phyloP scores from a whole-genome alignment of 2,113 vertebrate genomes.

The Mormyrus lacerda region DNA sequence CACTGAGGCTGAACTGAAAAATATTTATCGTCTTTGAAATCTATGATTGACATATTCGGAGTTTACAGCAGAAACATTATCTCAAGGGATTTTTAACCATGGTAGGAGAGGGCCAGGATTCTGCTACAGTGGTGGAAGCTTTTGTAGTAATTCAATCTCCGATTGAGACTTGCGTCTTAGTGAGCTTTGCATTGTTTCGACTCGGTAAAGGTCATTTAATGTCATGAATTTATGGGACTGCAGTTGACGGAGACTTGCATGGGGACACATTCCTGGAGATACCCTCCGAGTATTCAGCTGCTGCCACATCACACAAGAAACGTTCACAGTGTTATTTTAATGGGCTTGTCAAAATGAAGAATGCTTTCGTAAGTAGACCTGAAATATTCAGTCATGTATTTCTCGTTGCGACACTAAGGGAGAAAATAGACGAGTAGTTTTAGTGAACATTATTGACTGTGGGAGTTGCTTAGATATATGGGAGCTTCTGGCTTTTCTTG shows the following conservation, averaged over 20 bases:
- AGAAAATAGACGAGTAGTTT: background rate
- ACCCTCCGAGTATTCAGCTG: slow-evolving; percentile 18
- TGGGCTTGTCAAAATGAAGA: slow-evolving; percentile 17
- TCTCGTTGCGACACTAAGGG: background rate
- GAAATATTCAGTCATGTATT: background rate
- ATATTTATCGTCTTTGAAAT: background rate
- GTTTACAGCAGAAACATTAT: slow-evolving; percentile 3
- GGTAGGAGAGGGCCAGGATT: slow-evolving; percentile 19
- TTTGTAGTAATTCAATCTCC: slow-evolving; percentile 30
- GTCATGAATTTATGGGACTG: slow-evolving; percentile 34
- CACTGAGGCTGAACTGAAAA: background rate
- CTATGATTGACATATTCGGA: background rate
- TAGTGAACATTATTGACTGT: background rate
- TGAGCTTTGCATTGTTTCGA: slow-evolving; percentile 20
- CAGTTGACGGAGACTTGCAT: slow-evolving; percentile 26
- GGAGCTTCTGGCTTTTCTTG: background rate
- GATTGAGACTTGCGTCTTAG: slow-evolving; percentile 15
- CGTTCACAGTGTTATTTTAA: slow-evolving; percentile 13
- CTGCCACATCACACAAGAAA: slow-evolving; percentile 1
- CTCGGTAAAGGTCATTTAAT: slow-evolving; percentile 30
- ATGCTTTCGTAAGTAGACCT: background rate
- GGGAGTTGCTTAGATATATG: background rate
- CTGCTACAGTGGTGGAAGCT: slow-evolving; percentile 8
- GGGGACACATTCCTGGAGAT: slow-evolving; percentile 9
- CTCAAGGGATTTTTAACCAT: slow-evolving; percentile 17